A percentile compares a stretch with the other conserved stretches of the same genome.
Conservation (phyloP, 2,888 invertebrate species). For the Euzetes globulus region DNA sequence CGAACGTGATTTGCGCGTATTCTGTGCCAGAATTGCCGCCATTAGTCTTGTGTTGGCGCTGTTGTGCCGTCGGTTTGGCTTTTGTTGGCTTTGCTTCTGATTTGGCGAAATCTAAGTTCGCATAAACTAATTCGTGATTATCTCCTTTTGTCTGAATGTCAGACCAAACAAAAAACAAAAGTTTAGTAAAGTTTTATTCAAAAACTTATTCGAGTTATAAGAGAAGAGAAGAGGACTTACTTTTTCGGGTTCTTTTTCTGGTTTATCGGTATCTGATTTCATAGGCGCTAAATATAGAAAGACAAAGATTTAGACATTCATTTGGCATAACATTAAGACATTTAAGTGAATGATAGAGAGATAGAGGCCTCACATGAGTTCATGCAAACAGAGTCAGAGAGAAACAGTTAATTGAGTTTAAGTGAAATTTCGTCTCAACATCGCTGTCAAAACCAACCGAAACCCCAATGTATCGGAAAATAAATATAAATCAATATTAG, state of each 20-base stretch:
- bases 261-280: conserved; percentile 24
- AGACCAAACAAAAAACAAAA: not conserved
- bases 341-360: not conserved
- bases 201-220: too few relatives aligned
- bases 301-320: not conserved
- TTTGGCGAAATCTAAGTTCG: conserved; percentile 32
- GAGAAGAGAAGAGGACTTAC: not conserved
- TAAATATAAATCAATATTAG: not conserved
- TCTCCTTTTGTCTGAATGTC: not conserved
- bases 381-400: not conserved
- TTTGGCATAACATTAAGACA: not conserved
- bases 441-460: not conserved
- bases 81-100: not conserved
- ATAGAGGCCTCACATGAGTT: conserved; percentile 1
- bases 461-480: not conserved
- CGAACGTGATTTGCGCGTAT: conserved; percentile 32
- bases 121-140: conserved; percentile 35
- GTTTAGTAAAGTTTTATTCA: not conserved
- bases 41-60: conserved; percentile 2
- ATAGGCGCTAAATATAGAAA: conserved; percentile 13
- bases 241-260: conserved; percentile 27
- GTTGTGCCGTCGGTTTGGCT: conserved; percentile 19
- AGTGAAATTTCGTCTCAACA: conserved; percentile 5
- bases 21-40: conserved; percentile 21
- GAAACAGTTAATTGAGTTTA: not conserved